Evolutionary conservation across 2,797 vertebrate species (phyloP).

Genomic region (Vireo griseus): DNA sequence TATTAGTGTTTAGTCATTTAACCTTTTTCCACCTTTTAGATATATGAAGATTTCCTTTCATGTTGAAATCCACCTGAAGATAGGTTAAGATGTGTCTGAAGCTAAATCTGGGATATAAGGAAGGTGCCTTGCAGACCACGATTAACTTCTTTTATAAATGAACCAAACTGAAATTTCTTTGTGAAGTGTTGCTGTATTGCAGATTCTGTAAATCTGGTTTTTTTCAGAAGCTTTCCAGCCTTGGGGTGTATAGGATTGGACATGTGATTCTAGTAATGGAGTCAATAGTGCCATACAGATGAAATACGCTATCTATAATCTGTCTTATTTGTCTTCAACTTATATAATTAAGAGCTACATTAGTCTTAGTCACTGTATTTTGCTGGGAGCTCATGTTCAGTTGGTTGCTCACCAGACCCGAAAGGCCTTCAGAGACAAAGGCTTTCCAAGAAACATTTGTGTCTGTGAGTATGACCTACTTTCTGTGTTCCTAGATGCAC

Average conservation of each 20-base stretch:
- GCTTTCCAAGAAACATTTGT: background rate
- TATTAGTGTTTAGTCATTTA: background rate
- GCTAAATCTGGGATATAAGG: background rate
- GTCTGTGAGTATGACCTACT: background rate
- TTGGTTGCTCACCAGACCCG: background rate
- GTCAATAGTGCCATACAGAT: background rate
- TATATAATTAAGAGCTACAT: background rate
- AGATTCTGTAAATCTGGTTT: background rate
- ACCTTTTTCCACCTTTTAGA: background rate
- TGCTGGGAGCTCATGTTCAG: background rate
- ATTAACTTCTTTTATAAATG: background rate
- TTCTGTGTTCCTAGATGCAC: background rate
- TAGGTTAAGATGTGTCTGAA: background rate
- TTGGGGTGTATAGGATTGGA: background rate
- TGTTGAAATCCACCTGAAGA: background rate
- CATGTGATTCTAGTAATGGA: background rate
- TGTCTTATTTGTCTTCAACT: background rate
- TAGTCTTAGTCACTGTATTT: background rate
- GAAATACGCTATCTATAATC: background rate
- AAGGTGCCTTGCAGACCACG: accelerated
- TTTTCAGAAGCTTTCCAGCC: background rate
- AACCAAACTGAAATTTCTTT: background rate
- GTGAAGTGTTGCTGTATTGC: background rate
- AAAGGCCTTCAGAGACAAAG: background rate
- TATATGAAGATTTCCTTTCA: background rate